Evolutionary conservation across 2,113 vertebrate species (phyloP), one percentile per base, ranked within the genome.

Genomic region (Loxodonta africana): DNA sequence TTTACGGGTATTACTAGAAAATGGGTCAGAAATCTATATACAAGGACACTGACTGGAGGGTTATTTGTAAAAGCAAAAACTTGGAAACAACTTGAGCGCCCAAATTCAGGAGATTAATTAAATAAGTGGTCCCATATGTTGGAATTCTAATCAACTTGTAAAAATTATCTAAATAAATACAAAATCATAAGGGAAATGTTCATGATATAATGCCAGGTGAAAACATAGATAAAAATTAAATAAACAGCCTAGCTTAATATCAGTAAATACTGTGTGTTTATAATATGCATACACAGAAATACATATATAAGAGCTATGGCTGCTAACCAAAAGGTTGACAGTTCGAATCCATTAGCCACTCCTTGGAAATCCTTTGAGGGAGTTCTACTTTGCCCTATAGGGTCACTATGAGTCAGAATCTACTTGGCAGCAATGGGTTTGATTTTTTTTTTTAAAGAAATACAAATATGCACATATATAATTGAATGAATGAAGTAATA

Each of bases 171-270:
- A 92, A 83, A 87, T 28, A 57, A 48, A 48, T 57, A 57, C 21
- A 65, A 18, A 15, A 28, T 48, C 48, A 48, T 48, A 48, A 7
- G 67, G 21, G 37, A 71, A 76, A 71, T 11, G 25, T 9, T 80
- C 3, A 71, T 77, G 41, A 81, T 60, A 60, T 1, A 85, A 48
- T 57, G 11, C 18, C 63, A 71, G 15, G 1, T 82, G 17, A 83
- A 95, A 93, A 93, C 26, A 85, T 6, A 94, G 21, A 44, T 78
- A 80, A 65, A 90, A 82, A 44, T 63, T 53, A 91, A 37, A 25
- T 62, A 63, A 93, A 65, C 1, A 51, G 44, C 20, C 6, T 44
- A 48, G 17, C 30, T 62, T 82, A 95, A 46, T 18, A 6, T 53
- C 88, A 77, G 74, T 65, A 87, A 78, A 41, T 62, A 63, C 23